Conservation (phyloP, 2,113 vertebrate genomes). For the Plectropomus leopardus region DNA sequence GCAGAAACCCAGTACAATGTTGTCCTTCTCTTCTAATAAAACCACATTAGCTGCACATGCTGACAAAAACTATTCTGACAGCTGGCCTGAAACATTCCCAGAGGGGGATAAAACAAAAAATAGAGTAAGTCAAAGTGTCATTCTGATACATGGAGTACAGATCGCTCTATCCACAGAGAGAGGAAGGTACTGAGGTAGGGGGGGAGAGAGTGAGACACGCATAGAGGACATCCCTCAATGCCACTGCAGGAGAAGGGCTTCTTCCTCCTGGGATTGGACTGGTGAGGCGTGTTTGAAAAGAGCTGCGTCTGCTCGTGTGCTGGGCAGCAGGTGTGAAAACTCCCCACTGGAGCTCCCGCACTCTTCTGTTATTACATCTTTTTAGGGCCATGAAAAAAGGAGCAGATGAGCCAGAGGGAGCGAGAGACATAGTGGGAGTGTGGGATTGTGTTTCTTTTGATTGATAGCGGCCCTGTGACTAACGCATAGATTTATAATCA, state of each 20-base stretch:
- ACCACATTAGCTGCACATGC: slow-evolving; percentile 31
- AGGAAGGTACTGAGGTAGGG: slow-evolving; percentile 16
- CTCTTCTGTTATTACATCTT: slow-evolving; percentile 84
- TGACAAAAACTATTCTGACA: slow-evolving; percentile 70
- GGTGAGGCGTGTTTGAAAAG: slow-evolving; percentile 75
- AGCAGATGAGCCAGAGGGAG: slow-evolving; percentile 74
- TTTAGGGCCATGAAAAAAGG: slow-evolving; percentile 80
- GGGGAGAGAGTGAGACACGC: slow-evolving; percentile 14
- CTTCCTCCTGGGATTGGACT: slow-evolving; percentile 76
- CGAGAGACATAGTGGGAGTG: slow-evolving; percentile 56
- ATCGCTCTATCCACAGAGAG: slow-evolving; percentile 48
- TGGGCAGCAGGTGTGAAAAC: slow-evolving; percentile 85
- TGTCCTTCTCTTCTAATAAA: slow-evolving; percentile 42
- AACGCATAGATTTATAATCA: slow-evolving; percentile 81
- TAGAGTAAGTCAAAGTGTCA: slow-evolving; percentile 66
- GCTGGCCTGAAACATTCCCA: slow-evolving; percentile 55
- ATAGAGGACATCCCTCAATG: slow-evolving; percentile 78
- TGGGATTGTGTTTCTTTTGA: slow-evolving; percentile 78
- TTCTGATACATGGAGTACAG: slow-evolving; percentile 62
- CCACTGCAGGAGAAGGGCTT: slow-evolving; percentile 79
- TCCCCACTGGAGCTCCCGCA: slow-evolving; percentile 69
- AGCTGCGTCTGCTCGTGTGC: slow-evolving; percentile 71
- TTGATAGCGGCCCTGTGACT: slow-evolving; percentile 77
- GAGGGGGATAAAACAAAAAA: slow-evolving; percentile 57
- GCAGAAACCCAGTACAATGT: neutral